These are phyloP conservation scores for Cirrhinus molitorella DNA, from an alignment of 2,797 vertebrate genomes.

Conservation along the genomic window DNA sequence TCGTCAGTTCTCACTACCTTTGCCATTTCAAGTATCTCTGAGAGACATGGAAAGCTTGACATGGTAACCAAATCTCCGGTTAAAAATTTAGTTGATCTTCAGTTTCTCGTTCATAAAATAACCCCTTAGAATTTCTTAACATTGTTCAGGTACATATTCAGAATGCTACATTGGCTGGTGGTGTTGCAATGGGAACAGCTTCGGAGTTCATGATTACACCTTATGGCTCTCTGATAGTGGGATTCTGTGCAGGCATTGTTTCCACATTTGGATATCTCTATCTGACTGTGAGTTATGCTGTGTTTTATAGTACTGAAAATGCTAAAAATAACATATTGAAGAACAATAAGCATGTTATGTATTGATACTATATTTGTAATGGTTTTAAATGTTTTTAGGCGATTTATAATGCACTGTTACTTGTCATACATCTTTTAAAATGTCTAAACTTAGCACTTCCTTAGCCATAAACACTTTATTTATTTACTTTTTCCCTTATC, in stretches of 20 bases:
- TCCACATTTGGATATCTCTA: conserved; percentile 91
- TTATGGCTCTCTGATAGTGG: conserved; percentile 91
- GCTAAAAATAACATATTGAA: background rate
- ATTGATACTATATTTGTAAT: background rate
- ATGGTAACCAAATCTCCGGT: conserved; percentile 81
- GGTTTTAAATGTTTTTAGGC: background rate
- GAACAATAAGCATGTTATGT: background rate
- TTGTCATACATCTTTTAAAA: background rate
- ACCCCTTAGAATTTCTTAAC: background rate
- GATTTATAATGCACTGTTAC: background rate
- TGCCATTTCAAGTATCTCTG: conserved; percentile 89
- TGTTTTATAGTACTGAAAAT: conserved; percentile 11
- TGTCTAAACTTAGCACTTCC: background rate
- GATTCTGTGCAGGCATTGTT: conserved; percentile 87
- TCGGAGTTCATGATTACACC: conserved; percentile 96
- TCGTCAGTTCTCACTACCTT: conserved; percentile 89
- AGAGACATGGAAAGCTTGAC: conserved; percentile 93
- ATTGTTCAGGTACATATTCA: conserved; percentile 92
- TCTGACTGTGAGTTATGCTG: conserved; percentile 73
- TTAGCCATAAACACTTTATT: background rate
- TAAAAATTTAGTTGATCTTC: background rate
- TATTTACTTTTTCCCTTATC: background rate
- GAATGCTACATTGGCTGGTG: conserved; percentile 95
- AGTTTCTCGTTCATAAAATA: background rate
- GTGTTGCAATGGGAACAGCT: conserved; percentile 93